These are phyloP conservation scores for Actinostola sp. DNA, from an alignment of 92 coral and sea anemone genomes.

Conservation along the genomic window DNA sequence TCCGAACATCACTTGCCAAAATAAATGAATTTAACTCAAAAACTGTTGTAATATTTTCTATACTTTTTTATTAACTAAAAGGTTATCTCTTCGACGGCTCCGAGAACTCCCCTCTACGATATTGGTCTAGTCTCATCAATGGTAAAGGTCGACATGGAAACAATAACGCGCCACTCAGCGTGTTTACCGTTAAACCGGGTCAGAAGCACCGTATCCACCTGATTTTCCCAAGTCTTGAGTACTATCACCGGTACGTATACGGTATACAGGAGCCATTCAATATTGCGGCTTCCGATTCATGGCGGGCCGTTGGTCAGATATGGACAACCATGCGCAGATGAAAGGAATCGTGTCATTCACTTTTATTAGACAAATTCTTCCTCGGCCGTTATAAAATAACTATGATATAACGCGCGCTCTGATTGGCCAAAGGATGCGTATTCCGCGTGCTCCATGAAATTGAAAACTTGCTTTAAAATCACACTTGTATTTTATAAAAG, in stretches of 20 bases:
- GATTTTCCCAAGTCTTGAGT: constrained; percentile 41
- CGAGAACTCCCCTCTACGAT: constrained; percentile 21
- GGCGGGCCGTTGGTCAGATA: neutral
- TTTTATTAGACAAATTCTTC: no score
- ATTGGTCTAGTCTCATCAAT: constrained; percentile 51
- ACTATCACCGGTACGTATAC: constrained; percentile 33
- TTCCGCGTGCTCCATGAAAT: no score
- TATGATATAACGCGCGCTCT: no score
- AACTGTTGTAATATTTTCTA: neutral
- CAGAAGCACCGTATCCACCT: constrained; percentile 51
- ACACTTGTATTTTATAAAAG: no score
- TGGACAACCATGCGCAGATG: neutral
- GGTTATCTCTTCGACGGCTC: constrained; percentile 46
- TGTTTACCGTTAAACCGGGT: constrained; percentile 41
- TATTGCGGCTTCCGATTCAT: neutral
- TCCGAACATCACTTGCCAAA: neutral
- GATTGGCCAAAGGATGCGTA: no score
- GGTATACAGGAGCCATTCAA: neutral
- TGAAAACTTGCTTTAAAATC: no score
- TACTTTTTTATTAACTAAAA: neutral
- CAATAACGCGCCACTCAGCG: constrained; percentile 51
- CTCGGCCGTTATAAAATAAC: no score
- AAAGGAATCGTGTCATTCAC: no score
- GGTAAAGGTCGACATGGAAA: constrained; percentile 56
- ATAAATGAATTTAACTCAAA: neutral